These are phyloP conservation scores for Morpho helenor DNA, from an alignment of 2,888 invertebrate genomes.

Conservation along the genomic window DNA sequence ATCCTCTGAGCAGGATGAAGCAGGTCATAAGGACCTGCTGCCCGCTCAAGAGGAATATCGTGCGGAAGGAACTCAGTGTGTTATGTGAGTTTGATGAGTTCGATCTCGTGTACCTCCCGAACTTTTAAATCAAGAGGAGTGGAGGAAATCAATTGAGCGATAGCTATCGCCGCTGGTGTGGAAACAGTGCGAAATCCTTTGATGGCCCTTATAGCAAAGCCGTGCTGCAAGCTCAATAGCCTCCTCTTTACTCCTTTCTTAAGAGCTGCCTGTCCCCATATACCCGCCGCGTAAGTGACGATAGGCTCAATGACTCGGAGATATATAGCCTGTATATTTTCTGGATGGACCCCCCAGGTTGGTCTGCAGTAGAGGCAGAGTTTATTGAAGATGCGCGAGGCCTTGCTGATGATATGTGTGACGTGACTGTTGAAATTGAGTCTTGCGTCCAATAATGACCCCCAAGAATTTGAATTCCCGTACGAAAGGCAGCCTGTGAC, in stretches of 20 bases:
- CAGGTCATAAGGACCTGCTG: background rate
- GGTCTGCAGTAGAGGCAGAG: conserved; percentile 12
- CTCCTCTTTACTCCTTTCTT: background rate
- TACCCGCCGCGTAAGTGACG: conserved; percentile 21
- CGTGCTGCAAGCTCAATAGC: conserved; percentile 16
- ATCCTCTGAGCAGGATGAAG: background rate
- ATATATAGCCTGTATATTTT: conserved; percentile 21
- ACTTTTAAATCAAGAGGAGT: conserved; percentile 18
- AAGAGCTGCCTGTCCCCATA: conserved; percentile 16
- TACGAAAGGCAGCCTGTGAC: no score
- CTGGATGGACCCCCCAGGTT: conserved; percentile 25
- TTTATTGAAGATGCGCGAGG: conserved; percentile 4
- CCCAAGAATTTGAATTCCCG: no score
- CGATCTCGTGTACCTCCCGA: no score
- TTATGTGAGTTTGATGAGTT: background rate
- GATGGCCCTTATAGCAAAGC: conserved; percentile 23
- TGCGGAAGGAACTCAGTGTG: background rate
- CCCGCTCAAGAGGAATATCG: background rate
- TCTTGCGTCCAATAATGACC: no score
- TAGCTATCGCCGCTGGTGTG: conserved; percentile 18
- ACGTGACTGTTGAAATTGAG: no score
- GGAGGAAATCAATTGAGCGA: conserved; percentile 21
- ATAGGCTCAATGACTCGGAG: conserved; percentile 26
- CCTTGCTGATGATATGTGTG: no score
- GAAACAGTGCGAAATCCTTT: conserved; percentile 21